phyloP scores from a whole-genome alignment of 30 jellyfish, hydroid and myxozoan species.

The Rhopilema esculentum region DNA sequence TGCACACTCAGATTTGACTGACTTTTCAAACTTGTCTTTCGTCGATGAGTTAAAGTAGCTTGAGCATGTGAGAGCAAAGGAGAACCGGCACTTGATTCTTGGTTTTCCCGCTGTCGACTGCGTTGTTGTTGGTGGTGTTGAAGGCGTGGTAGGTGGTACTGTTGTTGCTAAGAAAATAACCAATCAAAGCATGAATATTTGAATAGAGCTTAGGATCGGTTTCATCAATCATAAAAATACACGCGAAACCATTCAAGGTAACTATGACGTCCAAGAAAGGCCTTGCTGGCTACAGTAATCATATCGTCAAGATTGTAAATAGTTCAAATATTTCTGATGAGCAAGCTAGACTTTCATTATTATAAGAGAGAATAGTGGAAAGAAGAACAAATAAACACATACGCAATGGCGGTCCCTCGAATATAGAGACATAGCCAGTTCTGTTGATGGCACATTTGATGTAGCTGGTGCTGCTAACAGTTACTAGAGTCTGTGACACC shows the following conservation, averaged over 20 bases:
- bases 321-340: no score
- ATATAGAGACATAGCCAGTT: slow-evolving; percentile 54
- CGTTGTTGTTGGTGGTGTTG: slow-evolving; percentile 25
- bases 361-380: neutral
- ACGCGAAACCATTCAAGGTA: no score
- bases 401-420: slow-evolving; percentile 37
- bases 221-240: no score
- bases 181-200: no score
- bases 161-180: neutral
- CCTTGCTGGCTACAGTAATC: no score
- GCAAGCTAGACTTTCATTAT: no score
- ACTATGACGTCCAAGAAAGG: no score
- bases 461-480: slow-evolving; percentile 20
- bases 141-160: slow-evolving; percentile 24
- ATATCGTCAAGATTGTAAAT: no score
- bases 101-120: slow-evolving; percentile 14
- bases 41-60: slow-evolving; percentile 17
- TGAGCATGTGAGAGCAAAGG: slow-evolving; percentile 53
- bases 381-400: neutral
- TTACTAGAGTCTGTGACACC: slow-evolving; percentile 21
- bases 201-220: no score
- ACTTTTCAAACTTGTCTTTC: slow-evolving; percentile 35
- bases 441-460: slow-evolving; percentile 53
- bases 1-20: slow-evolving; percentile 32
- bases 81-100: slow-evolving; percentile 9